These are phyloP conservation scores for Scaptodrosophila latifasciaeformis DNA, from an alignment of 2,888 invertebrate genomes.

Conservation along the genomic window DNA sequence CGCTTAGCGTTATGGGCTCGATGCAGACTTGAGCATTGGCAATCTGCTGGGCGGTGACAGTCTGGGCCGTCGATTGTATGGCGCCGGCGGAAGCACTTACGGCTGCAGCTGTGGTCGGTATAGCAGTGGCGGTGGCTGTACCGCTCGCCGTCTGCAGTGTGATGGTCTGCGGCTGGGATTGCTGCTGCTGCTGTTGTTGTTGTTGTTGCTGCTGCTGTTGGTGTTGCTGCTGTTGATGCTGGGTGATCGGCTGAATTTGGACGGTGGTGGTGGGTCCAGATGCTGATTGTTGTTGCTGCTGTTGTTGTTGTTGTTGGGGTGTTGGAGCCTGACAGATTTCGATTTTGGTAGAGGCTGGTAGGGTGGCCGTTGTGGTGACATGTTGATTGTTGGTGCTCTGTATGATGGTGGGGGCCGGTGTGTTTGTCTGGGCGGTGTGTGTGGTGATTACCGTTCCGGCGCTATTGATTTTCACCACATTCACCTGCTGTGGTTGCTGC, in stretches of 20 bases:
- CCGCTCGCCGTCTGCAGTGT: constrained; percentile 27
- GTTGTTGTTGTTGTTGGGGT: constrained; percentile 49
- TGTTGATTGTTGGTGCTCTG: constrained; percentile 73
- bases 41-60: constrained; percentile 69
- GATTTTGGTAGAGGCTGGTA: constrained; percentile 73
- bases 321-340: constrained; percentile 72
- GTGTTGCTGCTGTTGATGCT: constrained; percentile 35
- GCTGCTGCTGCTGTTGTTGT: constrained; percentile 51
- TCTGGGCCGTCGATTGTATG: constrained; percentile 40
- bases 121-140: constrained; percentile 33
- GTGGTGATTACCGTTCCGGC: constrained; percentile 73
- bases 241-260: constrained; percentile 47
- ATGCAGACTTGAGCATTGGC: constrained; percentile 85
- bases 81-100: constrained; percentile 74
- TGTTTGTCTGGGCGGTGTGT: constrained; percentile 65
- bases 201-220: constrained; percentile 59
- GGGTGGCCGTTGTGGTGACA: constrained; percentile 67
- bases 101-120: constrained; percentile 66
- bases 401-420: constrained; percentile 68
- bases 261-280: constrained; percentile 42
- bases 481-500: constrained; percentile 71
- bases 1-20: constrained; percentile 83
- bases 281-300: constrained; percentile 39
- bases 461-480: constrained; percentile 75
- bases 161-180: constrained; percentile 47